These are phyloP conservation scores for Ashinkailepas kermadecensis DNA, from an alignment of 2,888 invertebrate genomes.

Conservation along the genomic window DNA sequence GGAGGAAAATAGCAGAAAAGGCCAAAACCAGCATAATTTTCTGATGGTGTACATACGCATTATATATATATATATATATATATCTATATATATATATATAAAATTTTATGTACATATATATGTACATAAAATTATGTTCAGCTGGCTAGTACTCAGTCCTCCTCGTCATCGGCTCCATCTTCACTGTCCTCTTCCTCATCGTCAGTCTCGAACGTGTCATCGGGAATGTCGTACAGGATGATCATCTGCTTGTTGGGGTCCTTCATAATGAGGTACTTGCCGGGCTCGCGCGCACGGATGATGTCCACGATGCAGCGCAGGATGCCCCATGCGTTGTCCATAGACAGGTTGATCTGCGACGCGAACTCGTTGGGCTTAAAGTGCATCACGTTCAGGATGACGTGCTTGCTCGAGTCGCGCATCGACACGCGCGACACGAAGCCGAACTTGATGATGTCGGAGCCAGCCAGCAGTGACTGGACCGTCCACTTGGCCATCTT, in stretches of 20 bases:
- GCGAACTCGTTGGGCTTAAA: conserved; percentile 98
- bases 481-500: conserved; percentile 99
- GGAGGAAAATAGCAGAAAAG: too few species aligned
- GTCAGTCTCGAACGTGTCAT: conserved; percentile 96
- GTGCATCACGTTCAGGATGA: conserved; percentile 93
- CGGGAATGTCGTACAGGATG: conserved; percentile 94
- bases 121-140: too few species aligned
- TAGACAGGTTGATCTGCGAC: conserved; percentile 88
- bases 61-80: too few species aligned
- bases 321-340: conserved; percentile 99
- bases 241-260: conserved; percentile 95
- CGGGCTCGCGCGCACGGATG: conserved; percentile 93
- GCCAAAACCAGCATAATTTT: too few species aligned
- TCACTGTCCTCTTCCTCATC: conserved; percentile 76
- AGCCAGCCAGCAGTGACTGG: conserved; percentile 85
- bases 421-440: conserved; percentile 94
- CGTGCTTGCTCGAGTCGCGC: conserved; percentile 90
- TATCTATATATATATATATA: too few species aligned
- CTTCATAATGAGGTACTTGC: conserved; percentile 92
- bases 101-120: too few species aligned
- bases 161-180: conserved; percentile 48
- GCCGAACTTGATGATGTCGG: conserved; percentile 96
- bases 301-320: conserved; percentile 94
- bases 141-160: neutral
- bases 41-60: too few species aligned